phyloP scores from a whole-genome alignment of 2,797 vertebrate species.

The Heterohyrax brucei region DNA sequence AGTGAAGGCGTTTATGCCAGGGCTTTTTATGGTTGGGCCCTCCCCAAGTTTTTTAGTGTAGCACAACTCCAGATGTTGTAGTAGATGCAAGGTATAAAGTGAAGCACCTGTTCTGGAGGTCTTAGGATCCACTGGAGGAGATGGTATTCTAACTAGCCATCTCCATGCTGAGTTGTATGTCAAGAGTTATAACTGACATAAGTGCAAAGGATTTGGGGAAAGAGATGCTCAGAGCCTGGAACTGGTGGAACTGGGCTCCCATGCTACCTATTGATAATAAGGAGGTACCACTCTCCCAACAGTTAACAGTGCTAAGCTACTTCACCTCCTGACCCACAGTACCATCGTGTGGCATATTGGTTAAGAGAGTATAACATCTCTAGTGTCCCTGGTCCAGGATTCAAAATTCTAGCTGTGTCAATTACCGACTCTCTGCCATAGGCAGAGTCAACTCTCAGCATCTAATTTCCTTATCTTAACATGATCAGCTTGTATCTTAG shows the following conservation, averaged over 20 bases:
- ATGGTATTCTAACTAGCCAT: neutral
- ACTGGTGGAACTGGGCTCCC: neutral
- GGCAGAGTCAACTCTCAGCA: neutral
- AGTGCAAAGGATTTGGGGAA: neutral
- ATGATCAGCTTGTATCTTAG: neutral
- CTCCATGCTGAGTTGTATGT: neutral
- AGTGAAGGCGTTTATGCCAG: no score
- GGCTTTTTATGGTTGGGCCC: no score
- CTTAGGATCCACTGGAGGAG: neutral
- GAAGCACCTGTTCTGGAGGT: neutral
- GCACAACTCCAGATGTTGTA: neutral
- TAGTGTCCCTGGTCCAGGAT: neutral
- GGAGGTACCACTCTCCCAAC: neutral
- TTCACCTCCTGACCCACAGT: neutral
- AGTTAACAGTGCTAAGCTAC: neutral
- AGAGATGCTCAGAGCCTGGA: neutral
- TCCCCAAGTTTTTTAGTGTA: neutral
- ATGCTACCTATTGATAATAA: neutral
- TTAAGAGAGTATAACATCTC: neutral
- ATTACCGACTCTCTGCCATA: neutral
- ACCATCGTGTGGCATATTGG: neutral
- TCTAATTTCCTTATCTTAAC: neutral
- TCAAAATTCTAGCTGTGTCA: neutral
- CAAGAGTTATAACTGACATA: neutral
- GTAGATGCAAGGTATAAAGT: neutral